Base-by-base conservation (phyloP, 2,797 vertebrate species). In the Staurois parvus region DNA sequence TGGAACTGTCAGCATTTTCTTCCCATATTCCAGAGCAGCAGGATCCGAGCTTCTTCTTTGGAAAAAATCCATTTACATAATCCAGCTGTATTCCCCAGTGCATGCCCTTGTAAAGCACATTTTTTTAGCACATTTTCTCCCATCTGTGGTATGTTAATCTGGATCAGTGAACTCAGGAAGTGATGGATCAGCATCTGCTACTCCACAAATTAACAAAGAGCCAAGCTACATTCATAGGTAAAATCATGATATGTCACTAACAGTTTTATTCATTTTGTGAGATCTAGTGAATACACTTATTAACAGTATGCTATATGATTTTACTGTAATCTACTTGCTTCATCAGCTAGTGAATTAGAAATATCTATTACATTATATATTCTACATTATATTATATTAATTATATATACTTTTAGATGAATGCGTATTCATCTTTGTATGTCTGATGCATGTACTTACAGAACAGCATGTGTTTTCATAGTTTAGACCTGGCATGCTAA, bases 111-210 rank as follows among this genome's bases (percentile, higher is more conserved):
- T 78, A 89, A 84, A 90, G 74, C 85, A 89, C 86, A 72, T 89
- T 88, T 85, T 45, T 83, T 89, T 88, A 86, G 75, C 70, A 72
- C 76, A 86, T 72, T 84, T 83, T 72, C 75, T 89, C 79, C 85
- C 88, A 85, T 85, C 56, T 83, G 13, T 82, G 88, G 92, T 91
- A 90, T 86, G 86, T 79, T 89, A 91, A 89, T 89, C 67, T 87
- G 66, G 80, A 69, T 24, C 87, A 86, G 79, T 85, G 87, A 87
- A 87, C 19, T 9, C 78, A 72, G 66, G 26, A 76, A 72, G 74
- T 72, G 32, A 74, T 56, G 88, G 83, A 72, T 59, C 21, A 0
- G n/a, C 72, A 72, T 89, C 68, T 73, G 67, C 29, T 79, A 42
- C 0, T 0, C 30, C 86, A 87, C 88, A 90, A 90, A 56, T 77